These are phyloP conservation scores for Microtus montanus DNA, from an alignment of 2,113 vertebrate species.

Conservation along the genomic window DNA sequence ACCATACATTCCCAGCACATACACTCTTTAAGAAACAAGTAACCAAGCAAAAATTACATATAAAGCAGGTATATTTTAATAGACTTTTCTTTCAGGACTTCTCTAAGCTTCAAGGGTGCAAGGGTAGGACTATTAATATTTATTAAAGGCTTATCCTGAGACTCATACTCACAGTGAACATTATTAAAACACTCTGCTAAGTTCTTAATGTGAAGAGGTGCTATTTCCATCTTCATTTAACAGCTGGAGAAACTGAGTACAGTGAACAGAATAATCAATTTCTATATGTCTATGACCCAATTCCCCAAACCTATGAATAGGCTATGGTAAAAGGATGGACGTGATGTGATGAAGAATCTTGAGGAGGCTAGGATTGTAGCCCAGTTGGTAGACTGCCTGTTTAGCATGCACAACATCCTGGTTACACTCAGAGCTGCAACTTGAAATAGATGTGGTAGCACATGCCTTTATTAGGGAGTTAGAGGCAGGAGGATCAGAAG, in stretches of 20 bases:
- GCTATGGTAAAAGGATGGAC: background rate
- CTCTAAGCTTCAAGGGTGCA: background rate
- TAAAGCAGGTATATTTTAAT: background rate
- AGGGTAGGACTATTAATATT: background rate
- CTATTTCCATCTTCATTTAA: background rate
- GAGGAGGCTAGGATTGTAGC: background rate
- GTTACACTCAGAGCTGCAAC: background rate
- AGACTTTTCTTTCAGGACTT: background rate
- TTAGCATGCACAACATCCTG: background rate
- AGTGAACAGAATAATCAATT: background rate
- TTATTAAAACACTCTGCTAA: background rate
- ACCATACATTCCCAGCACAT: background rate
- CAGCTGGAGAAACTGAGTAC: background rate
- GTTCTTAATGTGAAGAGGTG: background rate
- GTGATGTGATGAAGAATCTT: background rate
- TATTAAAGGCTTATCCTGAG: background rate
- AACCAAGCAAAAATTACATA: background rate
- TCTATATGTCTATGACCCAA: background rate
- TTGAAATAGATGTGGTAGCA: background rate
- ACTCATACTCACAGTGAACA: background rate
- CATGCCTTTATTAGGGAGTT: background rate
- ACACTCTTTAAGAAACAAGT: background rate
- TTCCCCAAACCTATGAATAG: background rate
- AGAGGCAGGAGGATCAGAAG: background rate
- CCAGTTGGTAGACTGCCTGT: background rate